Conservation (phyloP, 1,140 invertebrate genomes). For the Dendrolimus punctatus region DNA sequence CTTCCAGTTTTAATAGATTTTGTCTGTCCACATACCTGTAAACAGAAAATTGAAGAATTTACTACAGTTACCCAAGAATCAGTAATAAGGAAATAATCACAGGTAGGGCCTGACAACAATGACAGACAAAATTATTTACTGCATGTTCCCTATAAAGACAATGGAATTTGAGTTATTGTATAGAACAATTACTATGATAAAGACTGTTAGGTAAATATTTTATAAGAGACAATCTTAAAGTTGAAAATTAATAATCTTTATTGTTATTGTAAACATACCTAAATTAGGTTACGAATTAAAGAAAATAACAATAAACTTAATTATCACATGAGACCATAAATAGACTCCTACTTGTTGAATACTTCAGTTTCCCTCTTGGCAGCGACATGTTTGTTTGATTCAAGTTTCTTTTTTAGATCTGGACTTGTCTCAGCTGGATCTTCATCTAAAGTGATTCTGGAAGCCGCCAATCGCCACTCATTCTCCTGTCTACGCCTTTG, state of each 20-base stretch:
- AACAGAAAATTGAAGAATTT: slow-evolving; percentile 9
- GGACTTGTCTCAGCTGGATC: slow-evolving; percentile 46
- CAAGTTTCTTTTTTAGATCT: slow-evolving; percentile 36
- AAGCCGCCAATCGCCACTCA: slow-evolving; percentile 55
- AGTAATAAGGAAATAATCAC: too few species aligned
- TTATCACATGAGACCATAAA: too few species aligned
- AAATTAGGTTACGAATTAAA: background rate
- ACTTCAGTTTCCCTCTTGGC: slow-evolving; percentile 42
- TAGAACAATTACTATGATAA: too few species aligned
- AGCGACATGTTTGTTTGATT: slow-evolving; percentile 39
- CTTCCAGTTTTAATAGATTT: slow-evolving; percentile 50
- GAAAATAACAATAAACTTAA: background rate
- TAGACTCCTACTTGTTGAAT: slow-evolving; percentile 42
- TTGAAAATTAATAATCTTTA: too few species aligned
- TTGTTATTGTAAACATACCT: too few species aligned
- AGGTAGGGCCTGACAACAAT: too few species aligned
- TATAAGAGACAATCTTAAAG: too few species aligned
- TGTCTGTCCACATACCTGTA: slow-evolving; percentile 55
- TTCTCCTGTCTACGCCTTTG: slow-evolving; percentile 62
- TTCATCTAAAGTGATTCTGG: slow-evolving; percentile 30
- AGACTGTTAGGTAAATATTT: too few species aligned
- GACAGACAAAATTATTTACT: too few species aligned
- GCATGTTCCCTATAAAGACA: too few species aligned
- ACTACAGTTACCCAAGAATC: background rate
- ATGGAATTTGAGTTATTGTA: too few species aligned